phyloP scores from a whole-genome alignment of 2,113 vertebrate species.

The Scytalopus superciliaris region DNA sequence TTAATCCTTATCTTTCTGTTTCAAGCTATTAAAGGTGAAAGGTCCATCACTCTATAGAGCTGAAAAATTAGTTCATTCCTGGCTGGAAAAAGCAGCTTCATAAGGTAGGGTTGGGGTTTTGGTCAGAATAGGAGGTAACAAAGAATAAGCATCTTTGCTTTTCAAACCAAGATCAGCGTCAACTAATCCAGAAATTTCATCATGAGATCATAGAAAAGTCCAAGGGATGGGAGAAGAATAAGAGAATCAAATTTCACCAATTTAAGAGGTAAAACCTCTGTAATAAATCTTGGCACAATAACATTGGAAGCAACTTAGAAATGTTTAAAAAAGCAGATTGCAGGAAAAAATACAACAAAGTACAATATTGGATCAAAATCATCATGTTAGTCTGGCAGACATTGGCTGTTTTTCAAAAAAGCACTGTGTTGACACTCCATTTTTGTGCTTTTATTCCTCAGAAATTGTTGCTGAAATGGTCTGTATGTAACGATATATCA shows the following conservation, averaged over 20 bases:
- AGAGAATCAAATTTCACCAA: neutral
- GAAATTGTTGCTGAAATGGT: neutral
- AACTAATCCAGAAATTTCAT: neutral
- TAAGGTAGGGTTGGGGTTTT: neutral
- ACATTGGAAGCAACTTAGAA: neutral
- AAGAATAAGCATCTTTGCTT: neutral
- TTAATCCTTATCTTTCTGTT: neutral
- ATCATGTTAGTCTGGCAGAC: neutral
- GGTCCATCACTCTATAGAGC: neutral
- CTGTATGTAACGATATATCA: neutral
- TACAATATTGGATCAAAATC: neutral
- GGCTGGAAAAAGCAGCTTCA: neutral
- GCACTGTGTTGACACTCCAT: fast-evolving
- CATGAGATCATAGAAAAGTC: neutral
- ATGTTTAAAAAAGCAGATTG: neutral
- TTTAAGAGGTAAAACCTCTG: neutral
- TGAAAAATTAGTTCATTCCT: neutral
- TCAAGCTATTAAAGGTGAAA: neutral
- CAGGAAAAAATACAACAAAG: neutral
- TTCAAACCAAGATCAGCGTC: neutral
- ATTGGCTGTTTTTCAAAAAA: neutral
- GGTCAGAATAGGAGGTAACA: neutral
- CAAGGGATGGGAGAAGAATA: neutral
- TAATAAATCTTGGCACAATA: neutral
- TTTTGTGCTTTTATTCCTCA: neutral